Evolutionary conservation across 2,113 vertebrate genomes (phyloP).

Genomic region (Vanacampus margaritifer): DNA sequence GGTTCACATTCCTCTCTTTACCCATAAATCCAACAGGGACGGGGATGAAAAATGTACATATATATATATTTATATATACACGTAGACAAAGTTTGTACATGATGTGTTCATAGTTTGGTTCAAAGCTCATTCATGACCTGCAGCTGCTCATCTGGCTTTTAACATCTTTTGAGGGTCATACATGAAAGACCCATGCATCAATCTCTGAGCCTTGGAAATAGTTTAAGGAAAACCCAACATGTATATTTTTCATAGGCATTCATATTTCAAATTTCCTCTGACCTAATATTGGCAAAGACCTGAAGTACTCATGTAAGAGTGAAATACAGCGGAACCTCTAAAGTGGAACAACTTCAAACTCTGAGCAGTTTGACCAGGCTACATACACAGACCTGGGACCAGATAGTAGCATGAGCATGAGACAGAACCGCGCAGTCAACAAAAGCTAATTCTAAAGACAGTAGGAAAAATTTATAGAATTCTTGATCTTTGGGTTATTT

Average conservation of each 20-base stretch:
- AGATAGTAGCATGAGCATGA: background rate
- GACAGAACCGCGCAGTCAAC: background rate
- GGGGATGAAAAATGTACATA: slow-evolving; percentile 56
- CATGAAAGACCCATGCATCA: slow-evolving; percentile 26
- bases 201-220: slow-evolving; percentile 25
- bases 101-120: background rate
- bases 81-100: slow-evolving; percentile 15
- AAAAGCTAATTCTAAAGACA: slow-evolving; percentile 20
- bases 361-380: too few species aligned
- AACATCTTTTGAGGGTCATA: slow-evolving; percentile 31
- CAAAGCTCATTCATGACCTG: slow-evolving; percentile 23
- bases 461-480: background rate
- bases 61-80: too few species aligned
- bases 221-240: slow-evolving; percentile 32
- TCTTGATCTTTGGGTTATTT: too few species aligned
- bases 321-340: background rate
- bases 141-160: slow-evolving; percentile 49
- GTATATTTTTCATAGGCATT: slow-evolving; percentile 64
- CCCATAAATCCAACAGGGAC: slow-evolving; percentile 72
- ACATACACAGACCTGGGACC: background rate
- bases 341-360: too few species aligned
- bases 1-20: slow-evolving; percentile 64
- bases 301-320: slow-evolving; percentile 26
- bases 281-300: slow-evolving; percentile 56
- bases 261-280: slow-evolving; percentile 60